Percentiles rank a stretch among this genome's conserved stretches.
Evolutionary conservation across 2,888 invertebrate genomes (phyloP).

Genomic region (Athrips mouffetella): DNA sequence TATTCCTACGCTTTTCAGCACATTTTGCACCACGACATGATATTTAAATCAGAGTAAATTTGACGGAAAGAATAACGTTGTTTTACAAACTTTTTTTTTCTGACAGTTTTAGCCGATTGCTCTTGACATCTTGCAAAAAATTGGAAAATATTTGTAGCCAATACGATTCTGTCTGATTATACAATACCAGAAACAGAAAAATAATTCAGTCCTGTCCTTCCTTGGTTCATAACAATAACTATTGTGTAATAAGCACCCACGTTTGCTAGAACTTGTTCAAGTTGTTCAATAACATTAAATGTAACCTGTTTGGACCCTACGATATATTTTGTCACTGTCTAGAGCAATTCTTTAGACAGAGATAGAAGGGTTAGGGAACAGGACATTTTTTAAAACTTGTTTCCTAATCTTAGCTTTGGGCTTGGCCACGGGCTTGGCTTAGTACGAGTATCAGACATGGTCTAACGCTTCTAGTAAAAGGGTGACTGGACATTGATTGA

Average conservation of each 20-base stretch:
- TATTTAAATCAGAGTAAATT: too few species aligned
- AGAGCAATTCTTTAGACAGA: conserved; percentile 22
- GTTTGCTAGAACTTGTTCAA: conserved; percentile 47
- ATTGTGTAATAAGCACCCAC: conserved; percentile 49
- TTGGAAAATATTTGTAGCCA: too few species aligned
- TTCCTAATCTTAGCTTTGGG: conserved; percentile 60
- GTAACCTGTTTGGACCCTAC: conserved; percentile 45
- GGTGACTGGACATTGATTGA: conserved; percentile 55
- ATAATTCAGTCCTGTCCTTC: conserved; percentile 18
- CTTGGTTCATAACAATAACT: conserved; percentile 40
- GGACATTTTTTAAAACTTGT: conserved; percentile 42
- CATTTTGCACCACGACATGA: too few species aligned
- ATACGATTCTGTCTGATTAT: background rate
- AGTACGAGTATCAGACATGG: conserved; percentile 65
- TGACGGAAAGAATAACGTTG: too few species aligned
- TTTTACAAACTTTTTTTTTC: too few species aligned
- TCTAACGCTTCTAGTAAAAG: conserved; percentile 54
- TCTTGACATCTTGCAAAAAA: too few species aligned
- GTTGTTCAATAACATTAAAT: conserved; percentile 39
- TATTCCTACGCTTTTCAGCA: too few species aligned
- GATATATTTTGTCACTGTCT: conserved; percentile 27
- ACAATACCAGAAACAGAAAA: background rate
- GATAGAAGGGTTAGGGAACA: conserved; percentile 25
- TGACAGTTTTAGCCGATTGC: too few species aligned
- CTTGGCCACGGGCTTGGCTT: conserved; percentile 64